Percentiles rank a stretch among this genome's conserved stretches.
Evolutionary conservation across 92 coral and sea anemone species (phyloP).

Genomic region (Isaurus tuberculatus): DNA sequence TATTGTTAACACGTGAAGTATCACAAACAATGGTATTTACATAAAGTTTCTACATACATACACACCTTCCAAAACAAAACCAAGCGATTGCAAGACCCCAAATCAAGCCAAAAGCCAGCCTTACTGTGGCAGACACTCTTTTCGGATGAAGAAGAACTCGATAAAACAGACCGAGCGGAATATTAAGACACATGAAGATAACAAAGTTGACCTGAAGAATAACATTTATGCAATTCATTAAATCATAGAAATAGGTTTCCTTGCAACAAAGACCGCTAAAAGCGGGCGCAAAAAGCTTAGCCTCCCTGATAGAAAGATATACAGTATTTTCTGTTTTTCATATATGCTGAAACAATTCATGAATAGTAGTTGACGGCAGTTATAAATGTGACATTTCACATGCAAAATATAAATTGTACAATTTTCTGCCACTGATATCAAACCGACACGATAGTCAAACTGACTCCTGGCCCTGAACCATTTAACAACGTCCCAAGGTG

Average conservation of each 20-base stretch:
- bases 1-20: background rate
- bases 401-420: background rate
- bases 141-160: conserved; percentile 29
- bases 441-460: background rate
- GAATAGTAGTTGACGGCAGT: background rate
- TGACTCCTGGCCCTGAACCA: background rate
- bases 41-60: background rate
- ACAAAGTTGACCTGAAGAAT: conserved; percentile 36
- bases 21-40: background rate
- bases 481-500: too few species aligned
- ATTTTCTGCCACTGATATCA: background rate
- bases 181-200: conserved; percentile 30
- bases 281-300: background rate
- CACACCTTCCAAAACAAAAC: conserved; percentile 45
- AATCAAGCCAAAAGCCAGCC: background rate
- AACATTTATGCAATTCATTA: background rate
- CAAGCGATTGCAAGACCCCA: conserved; percentile 41
- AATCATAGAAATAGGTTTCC: background rate
- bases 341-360: background rate
- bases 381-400: background rate
- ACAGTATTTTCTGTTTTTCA: background rate
- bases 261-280: background rate
- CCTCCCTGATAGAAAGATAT: background rate
- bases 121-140: conserved; percentile 11
- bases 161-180: conserved; percentile 29